phyloP scores from a whole-genome alignment of 2,888 invertebrate genomes.

The Andrena bucephala region DNA sequence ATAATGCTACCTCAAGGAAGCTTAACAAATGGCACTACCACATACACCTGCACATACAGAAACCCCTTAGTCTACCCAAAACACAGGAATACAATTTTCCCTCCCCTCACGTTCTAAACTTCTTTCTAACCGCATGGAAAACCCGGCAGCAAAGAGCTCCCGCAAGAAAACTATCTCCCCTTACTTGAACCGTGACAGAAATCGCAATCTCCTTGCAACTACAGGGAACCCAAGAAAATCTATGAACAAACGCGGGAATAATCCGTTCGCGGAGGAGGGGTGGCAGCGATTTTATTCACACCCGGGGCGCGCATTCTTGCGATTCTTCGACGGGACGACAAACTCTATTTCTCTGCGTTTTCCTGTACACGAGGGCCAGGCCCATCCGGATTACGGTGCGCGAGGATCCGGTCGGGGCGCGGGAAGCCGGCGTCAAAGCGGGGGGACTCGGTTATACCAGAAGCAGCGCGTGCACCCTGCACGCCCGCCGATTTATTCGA shows the following conservation, averaged over 20 bases:
- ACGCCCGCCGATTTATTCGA: slow-evolving; percentile 74
- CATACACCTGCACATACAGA: too few species aligned
- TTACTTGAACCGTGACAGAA: neutral
- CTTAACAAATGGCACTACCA: too few species aligned
- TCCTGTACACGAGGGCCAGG: slow-evolving; percentile 48
- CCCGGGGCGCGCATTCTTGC: slow-evolving; percentile 21
- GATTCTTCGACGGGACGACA: slow-evolving; percentile 40
- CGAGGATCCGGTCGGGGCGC: slow-evolving; percentile 59
- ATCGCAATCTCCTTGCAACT: too few species aligned
- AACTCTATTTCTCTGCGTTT: slow-evolving; percentile 58
- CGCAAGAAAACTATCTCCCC: neutral
- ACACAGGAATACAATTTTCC: too few species aligned
- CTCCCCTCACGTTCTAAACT: too few species aligned
- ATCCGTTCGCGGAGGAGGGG: slow-evolving; percentile 18
- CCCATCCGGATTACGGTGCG: slow-evolving; percentile 71
- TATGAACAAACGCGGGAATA: slow-evolving; percentile 29
- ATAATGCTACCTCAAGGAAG: too few species aligned
- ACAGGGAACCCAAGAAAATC: neutral
- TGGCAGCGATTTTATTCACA: slow-evolving; percentile 30
- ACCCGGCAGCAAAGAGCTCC: neutral
- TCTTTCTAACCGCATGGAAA: too few species aligned
- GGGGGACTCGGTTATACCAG: slow-evolving; percentile 67
- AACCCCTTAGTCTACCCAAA: too few species aligned
- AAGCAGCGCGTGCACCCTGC: slow-evolving; percentile 54
- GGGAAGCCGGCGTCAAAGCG: slow-evolving; percentile 67